phyloP scores from a whole-genome alignment of 1,140 invertebrate species.

The Apis cerana region DNA sequence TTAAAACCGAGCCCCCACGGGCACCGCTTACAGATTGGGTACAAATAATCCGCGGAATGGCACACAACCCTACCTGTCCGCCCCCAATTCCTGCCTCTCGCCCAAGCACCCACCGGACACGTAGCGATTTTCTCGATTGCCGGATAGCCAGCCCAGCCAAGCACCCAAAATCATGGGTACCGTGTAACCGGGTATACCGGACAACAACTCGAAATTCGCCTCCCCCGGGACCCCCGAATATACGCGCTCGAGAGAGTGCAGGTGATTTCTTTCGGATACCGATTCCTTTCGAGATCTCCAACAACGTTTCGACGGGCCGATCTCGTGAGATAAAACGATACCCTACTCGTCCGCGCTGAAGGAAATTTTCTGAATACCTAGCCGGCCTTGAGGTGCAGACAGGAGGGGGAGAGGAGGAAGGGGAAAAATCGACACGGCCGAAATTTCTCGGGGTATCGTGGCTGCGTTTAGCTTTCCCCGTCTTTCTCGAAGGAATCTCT shows the following conservation, averaged over 20 bases:
- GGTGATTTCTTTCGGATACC: neutral
- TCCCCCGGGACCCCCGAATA: too few species aligned
- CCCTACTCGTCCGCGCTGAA: too few species aligned
- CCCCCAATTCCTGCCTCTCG: slow-evolving; percentile 34
- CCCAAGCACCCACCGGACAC: neutral
- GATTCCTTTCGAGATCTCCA: neutral
- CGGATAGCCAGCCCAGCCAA: neutral
- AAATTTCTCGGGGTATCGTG: slow-evolving; percentile 7
- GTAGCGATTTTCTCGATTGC: slow-evolving; percentile 41
- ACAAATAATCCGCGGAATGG: slow-evolving; percentile 61
- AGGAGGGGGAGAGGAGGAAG: fast-evolving
- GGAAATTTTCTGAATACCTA: slow-evolving; percentile 6
- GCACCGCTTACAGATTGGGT: slow-evolving; percentile 58
- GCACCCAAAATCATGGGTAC: neutral
- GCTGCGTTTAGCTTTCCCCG: neutral
- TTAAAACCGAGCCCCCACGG: slow-evolving; percentile 11
- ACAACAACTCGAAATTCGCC: too few species aligned
- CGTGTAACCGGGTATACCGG: too few species aligned
- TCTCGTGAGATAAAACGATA: neutral
- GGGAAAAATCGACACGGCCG: neutral
- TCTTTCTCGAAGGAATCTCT: slow-evolving; percentile 3
- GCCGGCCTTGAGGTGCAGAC: neutral
- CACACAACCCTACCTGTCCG: slow-evolving; percentile 32
- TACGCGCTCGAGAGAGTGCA: neutral
- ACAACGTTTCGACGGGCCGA: neutral